Conservation (phyloP, 1,140 invertebrate genomes). For the Drosophila sucinea region DNA sequence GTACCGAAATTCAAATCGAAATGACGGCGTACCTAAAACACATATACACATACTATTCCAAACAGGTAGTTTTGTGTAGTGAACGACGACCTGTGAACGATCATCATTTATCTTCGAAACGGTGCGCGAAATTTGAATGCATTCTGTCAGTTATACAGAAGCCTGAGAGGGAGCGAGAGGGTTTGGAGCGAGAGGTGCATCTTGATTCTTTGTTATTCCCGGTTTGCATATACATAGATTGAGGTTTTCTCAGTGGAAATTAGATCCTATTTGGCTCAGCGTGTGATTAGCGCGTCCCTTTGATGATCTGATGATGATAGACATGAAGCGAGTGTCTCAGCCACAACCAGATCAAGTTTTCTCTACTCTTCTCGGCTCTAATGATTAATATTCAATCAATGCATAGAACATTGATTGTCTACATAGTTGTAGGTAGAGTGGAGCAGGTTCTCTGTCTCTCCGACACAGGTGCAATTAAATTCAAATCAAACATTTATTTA, state of each 20-base stretch:
- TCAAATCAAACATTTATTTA: constrained; percentile 82
- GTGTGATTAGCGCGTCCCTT: constrained; percentile 77
- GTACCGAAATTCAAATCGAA: constrained; percentile 75
- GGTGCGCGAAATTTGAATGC: constrained; percentile 79
- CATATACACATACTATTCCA: neutral
- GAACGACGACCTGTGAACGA: constrained; percentile 23
- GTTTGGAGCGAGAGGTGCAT: constrained; percentile 27
- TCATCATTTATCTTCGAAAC: constrained; percentile 74
- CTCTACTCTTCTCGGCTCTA: neutral
- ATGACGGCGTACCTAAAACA: constrained; percentile 31
- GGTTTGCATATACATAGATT: constrained; percentile 51
- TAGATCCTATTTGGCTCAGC: constrained; percentile 81
- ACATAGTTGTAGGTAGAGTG: constrained; percentile 23
- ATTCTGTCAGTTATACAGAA: constrained; percentile 55
- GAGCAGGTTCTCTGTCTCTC: constrained; percentile 25
- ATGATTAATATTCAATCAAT: constrained; percentile 77
- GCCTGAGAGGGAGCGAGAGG: neutral
- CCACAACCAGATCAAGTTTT: constrained; percentile 13
- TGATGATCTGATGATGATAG: constrained; percentile 45
- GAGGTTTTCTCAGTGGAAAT: constrained; percentile 63
- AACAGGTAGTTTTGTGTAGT: constrained; percentile 11
- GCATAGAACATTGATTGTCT: constrained; percentile 12
- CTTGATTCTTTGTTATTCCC: constrained; percentile 19
- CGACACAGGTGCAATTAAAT: constrained; percentile 66
- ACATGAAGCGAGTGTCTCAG: constrained; percentile 11